Conservation (phyloP, 2,113 vertebrate species). For the Eonycteris spelaea region DNA sequence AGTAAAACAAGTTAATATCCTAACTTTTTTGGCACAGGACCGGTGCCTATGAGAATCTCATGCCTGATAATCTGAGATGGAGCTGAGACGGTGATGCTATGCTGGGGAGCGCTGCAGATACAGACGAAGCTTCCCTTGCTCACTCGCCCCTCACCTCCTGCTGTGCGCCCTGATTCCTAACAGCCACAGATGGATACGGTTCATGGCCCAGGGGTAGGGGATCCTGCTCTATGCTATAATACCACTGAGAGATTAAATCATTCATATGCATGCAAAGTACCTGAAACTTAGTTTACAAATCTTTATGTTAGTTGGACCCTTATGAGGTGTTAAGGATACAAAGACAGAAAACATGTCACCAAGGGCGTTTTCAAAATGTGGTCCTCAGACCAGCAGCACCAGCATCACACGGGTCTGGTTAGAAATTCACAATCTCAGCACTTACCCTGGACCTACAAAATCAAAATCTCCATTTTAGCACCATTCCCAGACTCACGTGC, state of each 20-base stretch:
- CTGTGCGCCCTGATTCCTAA: too few relatives aligned
- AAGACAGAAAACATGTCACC: background rate
- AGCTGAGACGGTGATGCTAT: too few relatives aligned
- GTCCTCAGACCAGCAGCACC: background rate
- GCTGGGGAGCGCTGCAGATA: too few relatives aligned
- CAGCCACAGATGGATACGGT: too few relatives aligned
- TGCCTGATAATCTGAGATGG: too few relatives aligned
- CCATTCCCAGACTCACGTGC: background rate
- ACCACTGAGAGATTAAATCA: background rate
- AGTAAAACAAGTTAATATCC: background rate
- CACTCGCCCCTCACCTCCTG: too few relatives aligned
- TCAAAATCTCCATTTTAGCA: background rate
- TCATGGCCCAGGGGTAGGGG: too few relatives aligned
- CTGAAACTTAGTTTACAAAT: background rate
- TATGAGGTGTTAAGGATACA: background rate
- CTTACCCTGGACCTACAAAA: background rate
- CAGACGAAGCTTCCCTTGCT: too few relatives aligned
- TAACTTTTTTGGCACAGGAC: too few relatives aligned
- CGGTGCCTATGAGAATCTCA: too few relatives aligned
- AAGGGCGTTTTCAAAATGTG: background rate
- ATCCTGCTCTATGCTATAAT: background rate
- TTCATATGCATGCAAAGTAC: background rate
- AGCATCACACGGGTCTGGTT: background rate
- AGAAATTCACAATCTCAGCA: background rate
- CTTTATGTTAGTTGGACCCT: background rate